Conservation (phyloP, 2,888 invertebrate genomes). For the Theretra japonica region DNA sequence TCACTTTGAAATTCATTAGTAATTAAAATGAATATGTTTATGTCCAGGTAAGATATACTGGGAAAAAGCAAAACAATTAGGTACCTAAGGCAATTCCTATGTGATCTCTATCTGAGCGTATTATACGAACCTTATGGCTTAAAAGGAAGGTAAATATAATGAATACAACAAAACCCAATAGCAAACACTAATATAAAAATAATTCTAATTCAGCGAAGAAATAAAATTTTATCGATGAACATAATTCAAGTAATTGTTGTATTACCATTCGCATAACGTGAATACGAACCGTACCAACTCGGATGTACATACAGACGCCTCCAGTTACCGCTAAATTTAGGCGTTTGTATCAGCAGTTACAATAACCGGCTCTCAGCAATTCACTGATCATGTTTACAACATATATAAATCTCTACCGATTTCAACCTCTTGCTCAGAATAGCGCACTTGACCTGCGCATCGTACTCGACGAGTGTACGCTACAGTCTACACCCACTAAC, state of each 20-base stretch:
- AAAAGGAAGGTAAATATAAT: too few relatives aligned
- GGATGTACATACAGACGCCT: slow-evolving; percentile 12
- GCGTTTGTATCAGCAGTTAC: slow-evolving; percentile 52
- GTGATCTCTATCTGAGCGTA: too few relatives aligned
- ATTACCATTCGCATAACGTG: neutral
- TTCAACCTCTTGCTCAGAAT: slow-evolving; percentile 61
- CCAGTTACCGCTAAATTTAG: slow-evolving; percentile 29
- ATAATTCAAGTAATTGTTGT: too few relatives aligned
- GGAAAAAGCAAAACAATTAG: too few relatives aligned
- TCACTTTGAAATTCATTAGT: slow-evolving; percentile 4
- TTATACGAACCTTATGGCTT: too few relatives aligned
- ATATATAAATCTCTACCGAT: slow-evolving; percentile 66
- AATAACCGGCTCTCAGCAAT: slow-evolving; percentile 67
- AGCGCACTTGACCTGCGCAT: slow-evolving; percentile 45
- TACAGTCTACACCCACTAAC: neutral
- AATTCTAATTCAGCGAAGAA: too few relatives aligned
- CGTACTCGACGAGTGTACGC: slow-evolving; percentile 39
- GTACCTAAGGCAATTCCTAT: too few relatives aligned
- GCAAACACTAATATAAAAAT: too few relatives aligned
- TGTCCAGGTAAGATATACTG: neutral
- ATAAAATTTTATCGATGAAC: too few relatives aligned
- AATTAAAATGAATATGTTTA: neutral
- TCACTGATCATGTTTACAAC: slow-evolving; percentile 74
- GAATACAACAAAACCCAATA: too few relatives aligned
- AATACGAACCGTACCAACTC: neutral